phyloP scores from a whole-genome alignment of 2,888 invertebrate species.

The Apeira syringaria region DNA sequence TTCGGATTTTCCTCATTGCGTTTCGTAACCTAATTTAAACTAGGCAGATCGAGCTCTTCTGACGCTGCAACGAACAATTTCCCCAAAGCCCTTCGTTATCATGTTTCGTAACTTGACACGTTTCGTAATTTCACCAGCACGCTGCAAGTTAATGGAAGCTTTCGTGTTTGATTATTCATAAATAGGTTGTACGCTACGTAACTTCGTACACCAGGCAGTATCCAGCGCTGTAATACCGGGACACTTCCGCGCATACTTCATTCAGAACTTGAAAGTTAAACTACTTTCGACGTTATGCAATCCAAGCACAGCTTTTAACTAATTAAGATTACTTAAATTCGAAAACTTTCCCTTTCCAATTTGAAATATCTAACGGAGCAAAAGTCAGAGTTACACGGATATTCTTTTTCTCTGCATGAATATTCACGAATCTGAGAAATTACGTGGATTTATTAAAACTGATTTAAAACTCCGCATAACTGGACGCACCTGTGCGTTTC shows the following conservation, averaged over 20 bases:
- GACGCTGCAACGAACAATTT: constrained; percentile 17
- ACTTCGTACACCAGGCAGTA: constrained; percentile 33
- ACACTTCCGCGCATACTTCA: constrained; percentile 38
- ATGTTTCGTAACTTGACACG: constrained; percentile 19
- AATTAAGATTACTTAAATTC: constrained; percentile 14
- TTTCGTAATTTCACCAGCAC: constrained; percentile 20
- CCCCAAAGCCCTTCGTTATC: constrained; percentile 16
- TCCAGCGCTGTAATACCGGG: constrained; percentile 33
- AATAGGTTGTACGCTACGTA: constrained; percentile 23
- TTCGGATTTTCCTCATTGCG: constrained; percentile 15
- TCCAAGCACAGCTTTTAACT: constrained; percentile 22
- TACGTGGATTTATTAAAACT: constrained; percentile 62
- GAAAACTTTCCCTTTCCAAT: constrained; percentile 17
- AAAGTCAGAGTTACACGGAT: constrained; percentile 37
- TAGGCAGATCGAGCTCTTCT: constrained; percentile 18
- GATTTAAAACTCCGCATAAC: constrained; percentile 56
- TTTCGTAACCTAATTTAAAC: constrained; percentile 23
- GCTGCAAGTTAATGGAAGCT: constrained; percentile 18
- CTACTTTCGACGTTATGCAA: constrained; percentile 19
- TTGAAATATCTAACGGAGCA: constrained; percentile 15
- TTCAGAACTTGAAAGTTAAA: constrained; percentile 31
- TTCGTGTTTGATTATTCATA: constrained; percentile 20
- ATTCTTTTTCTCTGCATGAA: constrained; percentile 42
- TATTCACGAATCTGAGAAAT: constrained; percentile 63
- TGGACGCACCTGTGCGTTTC: constrained; percentile 54